phyloP scores from a whole-genome alignment of 2,888 invertebrate genomes.

The Lasioglossum oenotherae region DNA sequence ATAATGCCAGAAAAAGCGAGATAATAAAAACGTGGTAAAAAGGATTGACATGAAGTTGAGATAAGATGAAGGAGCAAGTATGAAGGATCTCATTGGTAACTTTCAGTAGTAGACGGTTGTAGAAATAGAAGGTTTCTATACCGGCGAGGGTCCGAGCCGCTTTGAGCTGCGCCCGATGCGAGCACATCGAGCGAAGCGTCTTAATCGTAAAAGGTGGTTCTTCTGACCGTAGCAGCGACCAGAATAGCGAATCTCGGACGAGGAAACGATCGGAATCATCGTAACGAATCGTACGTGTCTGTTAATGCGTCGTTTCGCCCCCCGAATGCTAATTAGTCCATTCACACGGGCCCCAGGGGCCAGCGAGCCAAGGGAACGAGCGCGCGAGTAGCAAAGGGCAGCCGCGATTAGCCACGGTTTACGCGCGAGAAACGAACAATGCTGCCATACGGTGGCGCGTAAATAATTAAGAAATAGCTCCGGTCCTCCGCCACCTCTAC shows the following conservation, averaged over 20 bases:
- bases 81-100: too few species aligned
- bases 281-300: conserved; percentile 54
- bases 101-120: neutral
- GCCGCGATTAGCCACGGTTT: conserved; percentile 67
- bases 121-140: neutral
- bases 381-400: conserved; percentile 56
- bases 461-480: conserved; percentile 76
- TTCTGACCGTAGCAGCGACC: neutral
- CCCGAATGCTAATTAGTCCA: conserved; percentile 74
- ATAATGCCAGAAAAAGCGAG: neutral
- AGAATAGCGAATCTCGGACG: neutral
- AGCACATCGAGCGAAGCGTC: conserved; percentile 1
- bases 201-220: conserved; percentile 23
- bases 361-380: conserved; percentile 50
- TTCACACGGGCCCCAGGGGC: conserved; percentile 47
- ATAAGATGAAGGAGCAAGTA: neutral
- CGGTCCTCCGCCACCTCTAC: conserved; percentile 25
- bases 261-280: conserved; percentile 30
- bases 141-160: neutral
- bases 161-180: neutral
- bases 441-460: conserved; percentile 68
- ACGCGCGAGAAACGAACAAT: conserved; percentile 65
- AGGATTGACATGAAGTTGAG: neutral
- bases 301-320: conserved; percentile 53
- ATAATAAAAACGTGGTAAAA: too few species aligned